phyloP scores from a whole-genome alignment of 1,140 invertebrate species.

The Cydia fagiglandana region DNA sequence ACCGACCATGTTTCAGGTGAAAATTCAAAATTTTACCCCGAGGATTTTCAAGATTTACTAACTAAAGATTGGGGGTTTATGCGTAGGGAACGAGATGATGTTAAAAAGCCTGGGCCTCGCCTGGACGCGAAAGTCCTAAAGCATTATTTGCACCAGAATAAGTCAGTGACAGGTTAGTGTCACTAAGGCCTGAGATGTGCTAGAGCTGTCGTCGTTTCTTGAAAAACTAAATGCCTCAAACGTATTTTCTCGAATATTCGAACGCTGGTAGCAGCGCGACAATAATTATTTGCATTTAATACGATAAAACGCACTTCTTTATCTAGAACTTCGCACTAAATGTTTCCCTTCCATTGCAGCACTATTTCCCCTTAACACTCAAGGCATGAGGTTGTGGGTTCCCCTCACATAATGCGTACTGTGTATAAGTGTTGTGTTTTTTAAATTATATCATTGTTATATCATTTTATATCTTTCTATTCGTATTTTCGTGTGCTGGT shows the following conservation, averaged over 20 bases:
- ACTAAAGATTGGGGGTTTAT: conserved; percentile 86
- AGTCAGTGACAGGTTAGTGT: conserved; percentile 77
- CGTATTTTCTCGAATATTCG: conserved; percentile 41
- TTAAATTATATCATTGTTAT: conserved; percentile 11
- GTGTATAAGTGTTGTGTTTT: conserved; percentile 30
- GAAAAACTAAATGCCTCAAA: conserved; percentile 14
- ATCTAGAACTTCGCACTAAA: conserved; percentile 66
- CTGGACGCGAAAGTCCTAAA: conserved; percentile 80
- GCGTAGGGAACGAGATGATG: conserved; percentile 91
- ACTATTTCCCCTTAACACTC: conserved; percentile 54
- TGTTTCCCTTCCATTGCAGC: conserved; percentile 60
- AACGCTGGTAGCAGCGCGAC: conserved; percentile 47
- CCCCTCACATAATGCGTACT: conserved; percentile 43
- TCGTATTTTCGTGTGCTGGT: neutral
- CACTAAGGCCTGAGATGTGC: conserved; percentile 59
- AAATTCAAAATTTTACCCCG: conserved; percentile 73
- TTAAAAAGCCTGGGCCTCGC: conserved; percentile 95
- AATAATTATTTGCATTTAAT: conserved; percentile 48
- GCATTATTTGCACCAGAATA: conserved; percentile 69
- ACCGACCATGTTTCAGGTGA: conserved; percentile 76
- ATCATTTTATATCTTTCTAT: neutral
- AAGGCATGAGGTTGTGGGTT: conserved; percentile 58
- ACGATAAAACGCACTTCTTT: conserved; percentile 61
- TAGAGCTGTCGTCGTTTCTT: conserved; percentile 67
- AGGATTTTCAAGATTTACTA: conserved; percentile 78